Evolutionary conservation across 2,113 vertebrate species (phyloP).

Genomic region (Corythoichthys intestinalis): DNA sequence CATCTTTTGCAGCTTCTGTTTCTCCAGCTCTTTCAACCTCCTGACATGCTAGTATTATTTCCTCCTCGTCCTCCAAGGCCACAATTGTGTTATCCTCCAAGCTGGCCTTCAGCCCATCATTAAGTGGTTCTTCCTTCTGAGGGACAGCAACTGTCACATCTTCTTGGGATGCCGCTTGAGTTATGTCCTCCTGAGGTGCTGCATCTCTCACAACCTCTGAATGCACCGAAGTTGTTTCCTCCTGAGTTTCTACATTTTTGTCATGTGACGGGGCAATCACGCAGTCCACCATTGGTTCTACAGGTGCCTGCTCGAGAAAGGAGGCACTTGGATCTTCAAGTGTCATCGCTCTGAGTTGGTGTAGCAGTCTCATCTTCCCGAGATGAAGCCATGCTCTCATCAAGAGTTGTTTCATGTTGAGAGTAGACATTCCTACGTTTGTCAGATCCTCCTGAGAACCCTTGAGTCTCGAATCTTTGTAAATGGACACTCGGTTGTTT

Average conservation of each 20-base stretch:
- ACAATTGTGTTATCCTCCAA: not conserved
- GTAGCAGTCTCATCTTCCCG: not conserved
- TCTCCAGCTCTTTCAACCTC: not conserved
- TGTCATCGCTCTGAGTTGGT: not conserved
- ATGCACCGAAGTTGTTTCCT: not conserved
- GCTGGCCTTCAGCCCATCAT: not conserved
- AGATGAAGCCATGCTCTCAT: conserved; percentile 2
- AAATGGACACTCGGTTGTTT: not conserved
- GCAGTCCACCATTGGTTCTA: not conserved
- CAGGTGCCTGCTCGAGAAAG: not conserved
- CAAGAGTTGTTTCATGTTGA: conserved; percentile 3
- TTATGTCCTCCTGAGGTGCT: not conserved
- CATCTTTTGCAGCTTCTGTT: too few relatives aligned
- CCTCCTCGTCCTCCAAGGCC: not conserved
- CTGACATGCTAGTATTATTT: not conserved
- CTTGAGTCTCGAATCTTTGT: not conserved
- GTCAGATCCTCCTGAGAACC: not conserved
- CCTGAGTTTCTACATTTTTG: not conserved
- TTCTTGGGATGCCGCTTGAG: not conserved
- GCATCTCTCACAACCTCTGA: not conserved
- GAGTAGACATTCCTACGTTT: not conserved
- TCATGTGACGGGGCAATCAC: too few relatives aligned
- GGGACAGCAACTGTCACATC: not conserved
- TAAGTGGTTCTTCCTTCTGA: not conserved
- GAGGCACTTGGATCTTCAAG: not conserved